Evolutionary conservation across 2,888 invertebrate species (phyloP).

Genomic region (Bugulina stolonifera): DNA sequence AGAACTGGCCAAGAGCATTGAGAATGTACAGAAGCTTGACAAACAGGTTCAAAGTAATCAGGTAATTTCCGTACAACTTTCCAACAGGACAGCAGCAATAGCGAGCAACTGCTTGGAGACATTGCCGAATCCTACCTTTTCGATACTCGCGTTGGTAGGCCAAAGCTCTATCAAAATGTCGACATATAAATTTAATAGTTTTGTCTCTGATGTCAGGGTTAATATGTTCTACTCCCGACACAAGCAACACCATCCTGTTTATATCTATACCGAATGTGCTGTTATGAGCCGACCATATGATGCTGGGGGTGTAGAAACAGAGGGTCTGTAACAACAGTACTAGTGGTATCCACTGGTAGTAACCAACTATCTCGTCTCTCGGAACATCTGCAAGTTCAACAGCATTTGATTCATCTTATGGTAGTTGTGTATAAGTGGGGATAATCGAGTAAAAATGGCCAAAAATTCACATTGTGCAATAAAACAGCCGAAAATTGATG

Average conservation of each 20-base stretch:
- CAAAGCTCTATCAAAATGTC: constrained; percentile 55
- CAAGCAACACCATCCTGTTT: constrained; percentile 35
- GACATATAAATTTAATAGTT: constrained; percentile 53
- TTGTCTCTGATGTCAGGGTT: constrained; percentile 50
- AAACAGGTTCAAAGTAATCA: constrained; percentile 48
- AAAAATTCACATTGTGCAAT: too few species aligned
- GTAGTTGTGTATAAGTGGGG: too few species aligned
- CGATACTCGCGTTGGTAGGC: constrained; percentile 53
- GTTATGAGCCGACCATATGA: constrained; percentile 55
- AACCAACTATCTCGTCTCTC: constrained; percentile 29
- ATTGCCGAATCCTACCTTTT: constrained; percentile 34
- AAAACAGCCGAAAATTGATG: too few species aligned
- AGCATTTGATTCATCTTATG: too few species aligned
- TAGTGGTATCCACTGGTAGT: constrained; percentile 50
- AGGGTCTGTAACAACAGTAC: constrained; percentile 53
- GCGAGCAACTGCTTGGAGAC: constrained; percentile 8
- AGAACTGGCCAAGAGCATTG: constrained; percentile 51
- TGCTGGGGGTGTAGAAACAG: constrained; percentile 55
- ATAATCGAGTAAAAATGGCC: too few species aligned
- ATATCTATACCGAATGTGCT: constrained; percentile 47
- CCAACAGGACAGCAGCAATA: constrained; percentile 23
- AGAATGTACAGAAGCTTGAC: constrained; percentile 50
- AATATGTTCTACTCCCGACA: constrained; percentile 54
- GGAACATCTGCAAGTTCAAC: constrained; percentile 29
- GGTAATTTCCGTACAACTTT: constrained; percentile 30